Evolutionary conservation across 2,113 vertebrate genomes (phyloP), one percentile per base, ranked within the genome.

Genomic region (Neofelis nebulosa): DNA sequence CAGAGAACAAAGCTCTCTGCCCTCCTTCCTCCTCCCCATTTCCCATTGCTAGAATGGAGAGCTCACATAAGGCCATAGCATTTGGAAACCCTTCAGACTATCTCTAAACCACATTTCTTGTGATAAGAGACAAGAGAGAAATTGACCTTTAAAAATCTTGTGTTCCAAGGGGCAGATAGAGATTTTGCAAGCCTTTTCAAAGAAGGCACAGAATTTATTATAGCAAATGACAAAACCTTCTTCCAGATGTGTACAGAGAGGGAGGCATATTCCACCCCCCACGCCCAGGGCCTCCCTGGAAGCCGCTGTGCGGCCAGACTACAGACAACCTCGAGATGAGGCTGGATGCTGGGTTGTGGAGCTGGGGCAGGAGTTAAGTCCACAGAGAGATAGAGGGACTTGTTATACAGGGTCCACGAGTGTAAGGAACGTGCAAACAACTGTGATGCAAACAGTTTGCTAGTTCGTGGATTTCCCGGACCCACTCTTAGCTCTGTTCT

Each of bases 151-250:
- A 98, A 98, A 95, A 90, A 16, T 63, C 93, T 76, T 86, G 61
- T 86, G 68, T 92, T 98, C 94, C 92, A 95, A 98, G 74, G 81
- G 85, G 68, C 90, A 98, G 92, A 98, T 97, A 96, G 84, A 96
- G 97, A 95, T 98, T 98, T 98, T 97, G 95, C 66, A 96, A 97
- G 11, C 91, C 96, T 97, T 97, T 98, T 93, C 73, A 96, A 95
- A 97, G 86, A 88, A 95, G 69, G 81, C 85, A 69, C 61, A 57
- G 94, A 91, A 97, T 97, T 41, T 97, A 92, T 98, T 91, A 88
- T 27, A 95, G 63, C 89, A 97, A 98, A 97, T 89, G 83, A 94
- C 91, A 98, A 69, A 78, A 95, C n/a, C 97, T 95, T 97, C 97
- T 95, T 95, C 96, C 94, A 92, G 97, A 97, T 63, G 93, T 92